Evolutionary conservation across 37 sponge, comb jelly and placozoan genomes (phyloP), one percentile per base, ranked within the genome.

Genomic region (Tethya wilhelma): DNA sequence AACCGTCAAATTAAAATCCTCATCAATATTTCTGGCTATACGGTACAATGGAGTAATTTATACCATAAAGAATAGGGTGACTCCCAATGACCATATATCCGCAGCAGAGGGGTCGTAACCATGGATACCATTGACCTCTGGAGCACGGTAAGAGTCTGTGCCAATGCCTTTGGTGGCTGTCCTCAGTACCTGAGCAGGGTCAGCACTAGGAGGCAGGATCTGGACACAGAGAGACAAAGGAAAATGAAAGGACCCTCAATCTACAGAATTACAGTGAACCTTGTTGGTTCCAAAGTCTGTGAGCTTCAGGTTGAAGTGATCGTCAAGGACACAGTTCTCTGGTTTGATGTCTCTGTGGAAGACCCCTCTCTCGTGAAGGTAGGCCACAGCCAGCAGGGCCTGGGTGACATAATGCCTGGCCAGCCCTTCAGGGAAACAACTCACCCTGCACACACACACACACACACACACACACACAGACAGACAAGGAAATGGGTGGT

Each of bases 211-310:
- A 4, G 82, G 73, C 14, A 69, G 62, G 42, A 81, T 59, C 72
- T 70, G 46, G 46, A 71, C 3, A 23, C n/a, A 59, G 22, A 28
- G 4, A 58, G 59, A 58, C 28, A 28, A 9, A 49, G 53, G 53
- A 49, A 49, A 9, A 19, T 9, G 14, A 49, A 49, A 49, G 53
- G 53, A 19, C 14, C n/a, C n/a, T 25, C 32, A 53, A 33, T 38
- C 41, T 38, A 42, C 64, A 77, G 22, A 41, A 28, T 67, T 6
- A 32, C 36, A 49, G 22, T 49, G 53, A 29, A 92, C 93, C 75
- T 92, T 92, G 69, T 92, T 92, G 46, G 93, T 92, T 40, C 93
- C 93, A 80, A 92, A 92, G 58, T 92, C 93, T 0, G 93, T 92
- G 11, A 92, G 78, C 41, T 92, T 92, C 17, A 92, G 75, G 78